Evolutionary conservation across 2,797 vertebrate species (phyloP), one percentile per base, ranked within the genome.

Genomic region (Mormyrops boulengeri): DNA sequence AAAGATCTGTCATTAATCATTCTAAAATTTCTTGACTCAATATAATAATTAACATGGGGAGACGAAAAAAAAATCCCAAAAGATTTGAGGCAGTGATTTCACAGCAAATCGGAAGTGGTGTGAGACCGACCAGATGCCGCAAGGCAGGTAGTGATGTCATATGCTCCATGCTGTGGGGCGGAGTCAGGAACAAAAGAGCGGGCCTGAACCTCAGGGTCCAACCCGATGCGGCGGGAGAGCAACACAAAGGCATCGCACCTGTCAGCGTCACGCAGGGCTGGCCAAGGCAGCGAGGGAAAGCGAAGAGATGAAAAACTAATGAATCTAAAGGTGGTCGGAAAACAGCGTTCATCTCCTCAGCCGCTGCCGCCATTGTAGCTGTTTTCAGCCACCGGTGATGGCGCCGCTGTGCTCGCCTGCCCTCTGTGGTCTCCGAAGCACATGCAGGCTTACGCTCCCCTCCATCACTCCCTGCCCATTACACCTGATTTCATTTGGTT

Each of bases 1-100:
- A 93, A 91, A 94, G 92, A 94, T 94, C 93, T 92, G 94, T 93
- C 93, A 95, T 95, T 95, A 93, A 95, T 96, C 96, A 96, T 88
- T 85, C 91, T 91, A 89, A 91, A 92, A 94, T 95, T 94, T 95
- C 92, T 93, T 89, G 53, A 92, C 92, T 94, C 90, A 90, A 94
- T 95, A 94, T 93, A 93, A 94, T 95, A 94, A 95, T 96, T 95
- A 95, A 94, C 94, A 93, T 91, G 91, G 93, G 82, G 90, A 90
- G 88, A 69, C 89, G 88, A 14, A 89, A 92, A 92, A 92, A 57
- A 26, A 17, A 11, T n/a, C 38, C 41, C n/a, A 80, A 90, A 93
- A 94, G 92, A 94, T 92, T 91, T 90, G 91, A 94, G 90, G 92
- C 93, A 94, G 91, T 92, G 92, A 92, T 93, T 93, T 93, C 93